Percentiles rank a stretch among this genome's conserved stretches.
Evolutionary conservation across 37 sponge, comb jelly and placozoan species (phyloP).

Genomic region (Theonella swinhoei): DNA sequence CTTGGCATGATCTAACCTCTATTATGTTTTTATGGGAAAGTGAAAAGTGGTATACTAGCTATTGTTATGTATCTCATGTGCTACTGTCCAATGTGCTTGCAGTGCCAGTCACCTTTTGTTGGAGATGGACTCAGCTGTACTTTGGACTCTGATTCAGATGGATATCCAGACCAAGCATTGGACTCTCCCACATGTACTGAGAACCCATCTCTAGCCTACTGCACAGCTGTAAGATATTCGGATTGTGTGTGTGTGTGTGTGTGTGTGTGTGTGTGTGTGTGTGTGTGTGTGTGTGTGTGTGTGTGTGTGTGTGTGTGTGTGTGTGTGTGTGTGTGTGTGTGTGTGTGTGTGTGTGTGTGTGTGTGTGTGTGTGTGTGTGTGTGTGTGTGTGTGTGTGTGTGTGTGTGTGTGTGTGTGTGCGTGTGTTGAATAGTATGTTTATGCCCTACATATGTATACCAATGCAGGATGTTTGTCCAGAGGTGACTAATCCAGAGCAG

Average conservation of each 20-base stretch:
- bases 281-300: too few relatives aligned
- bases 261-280: too few relatives aligned
- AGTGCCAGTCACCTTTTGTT: conserved; percentile 56
- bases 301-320: too few relatives aligned
- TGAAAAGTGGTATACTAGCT: background rate
- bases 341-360: too few relatives aligned
- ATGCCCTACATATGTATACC: background rate
- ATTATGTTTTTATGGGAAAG: background rate
- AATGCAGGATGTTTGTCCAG: conserved; percentile 50
- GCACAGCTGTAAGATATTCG: background rate
- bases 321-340: too few relatives aligned
- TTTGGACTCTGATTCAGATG: conserved; percentile 48
- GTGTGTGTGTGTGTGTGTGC: too few relatives aligned
- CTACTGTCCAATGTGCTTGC: too few relatives aligned
- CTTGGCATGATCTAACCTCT: too few relatives aligned
- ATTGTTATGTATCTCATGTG: background rate
- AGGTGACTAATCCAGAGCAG: conserved; percentile 32
- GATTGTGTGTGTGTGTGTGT: too few relatives aligned
- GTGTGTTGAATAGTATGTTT: too few relatives aligned
- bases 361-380: too few relatives aligned
- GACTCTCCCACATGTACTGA: background rate
- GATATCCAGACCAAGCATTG: conserved; percentile 42
- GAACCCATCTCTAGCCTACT: background rate
- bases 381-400: too few relatives aligned
- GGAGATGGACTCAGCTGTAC: conserved; percentile 64